Percentiles rank a stretch among this genome's conserved stretches.
Conservation (phyloP, 2,113 vertebrate genomes). For the Tupaia chinensis region DNA sequence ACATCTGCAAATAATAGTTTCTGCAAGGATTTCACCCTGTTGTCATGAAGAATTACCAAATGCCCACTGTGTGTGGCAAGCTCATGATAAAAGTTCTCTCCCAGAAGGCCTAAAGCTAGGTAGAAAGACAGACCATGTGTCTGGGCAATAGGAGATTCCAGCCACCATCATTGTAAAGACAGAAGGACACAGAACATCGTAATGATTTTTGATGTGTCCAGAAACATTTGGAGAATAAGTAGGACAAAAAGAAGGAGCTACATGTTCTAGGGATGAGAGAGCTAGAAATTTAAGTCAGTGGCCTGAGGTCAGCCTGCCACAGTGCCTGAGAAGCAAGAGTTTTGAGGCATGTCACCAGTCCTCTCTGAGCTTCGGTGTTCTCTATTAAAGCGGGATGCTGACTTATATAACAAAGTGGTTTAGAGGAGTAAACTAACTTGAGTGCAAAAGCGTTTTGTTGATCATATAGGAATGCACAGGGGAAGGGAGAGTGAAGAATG, state of each 20-base stretch:
- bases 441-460: background rate
- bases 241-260: background rate
- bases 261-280: background rate
- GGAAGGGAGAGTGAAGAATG: background rate
- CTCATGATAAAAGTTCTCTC: background rate
- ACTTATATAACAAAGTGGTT: background rate
- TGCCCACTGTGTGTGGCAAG: background rate
- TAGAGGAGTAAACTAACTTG: background rate
- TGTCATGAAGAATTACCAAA: background rate
- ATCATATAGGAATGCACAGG: background rate
- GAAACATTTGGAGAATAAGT: background rate
- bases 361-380: background rate
- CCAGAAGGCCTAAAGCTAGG: background rate
- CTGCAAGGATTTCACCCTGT: background rate
- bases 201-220: background rate
- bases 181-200: background rate
- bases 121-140: background rate
- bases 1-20: background rate
- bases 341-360: background rate
- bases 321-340: background rate
- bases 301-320: background rate
- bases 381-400: background rate
- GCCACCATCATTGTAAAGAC: background rate
- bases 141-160: background rate
- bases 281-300: background rate